These are phyloP conservation scores for Pangasius krempfi DNA, from an alignment of 2,797 vertebrate genomes.

Conservation along the genomic window DNA sequence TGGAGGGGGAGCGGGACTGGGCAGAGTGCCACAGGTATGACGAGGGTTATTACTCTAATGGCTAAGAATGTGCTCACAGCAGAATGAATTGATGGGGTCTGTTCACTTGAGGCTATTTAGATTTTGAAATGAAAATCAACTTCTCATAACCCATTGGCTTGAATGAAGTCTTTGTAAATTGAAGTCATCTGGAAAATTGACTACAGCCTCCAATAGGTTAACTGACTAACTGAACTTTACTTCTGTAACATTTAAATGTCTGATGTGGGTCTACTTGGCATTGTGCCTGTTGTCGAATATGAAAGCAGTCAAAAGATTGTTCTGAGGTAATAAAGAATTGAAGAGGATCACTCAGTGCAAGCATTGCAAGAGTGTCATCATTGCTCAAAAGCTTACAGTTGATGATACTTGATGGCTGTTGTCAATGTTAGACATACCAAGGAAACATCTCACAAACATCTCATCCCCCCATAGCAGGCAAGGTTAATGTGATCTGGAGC, in stretches of 20 bases:
- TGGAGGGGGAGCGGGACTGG: conserved; percentile 91
- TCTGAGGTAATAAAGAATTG: conserved; percentile 23
- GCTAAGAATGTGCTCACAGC: background rate
- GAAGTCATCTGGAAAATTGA: conserved; percentile 12
- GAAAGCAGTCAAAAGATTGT: background rate
- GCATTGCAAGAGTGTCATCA: background rate
- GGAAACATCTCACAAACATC: background rate
- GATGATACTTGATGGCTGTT: conserved; percentile 8
- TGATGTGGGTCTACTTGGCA: background rate
- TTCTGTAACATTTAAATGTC: background rate
- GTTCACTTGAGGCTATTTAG: background rate
- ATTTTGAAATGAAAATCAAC: conserved; percentile 12
- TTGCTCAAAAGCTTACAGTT: background rate
- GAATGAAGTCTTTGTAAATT: background rate
- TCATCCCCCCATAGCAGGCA: background rate
- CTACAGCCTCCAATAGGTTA: background rate
- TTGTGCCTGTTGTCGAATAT: background rate
- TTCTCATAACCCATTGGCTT: background rate
- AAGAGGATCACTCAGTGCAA: background rate
- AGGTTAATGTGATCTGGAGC: background rate
- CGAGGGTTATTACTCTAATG: conserved; percentile 16
- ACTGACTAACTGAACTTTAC: conserved; percentile 16
- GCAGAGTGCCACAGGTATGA: conserved; percentile 92
- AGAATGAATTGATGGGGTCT: background rate
- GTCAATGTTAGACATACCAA: background rate